Conservation (phyloP, 2,888 invertebrate genomes). For the Oxyscelio sp. region DNA sequence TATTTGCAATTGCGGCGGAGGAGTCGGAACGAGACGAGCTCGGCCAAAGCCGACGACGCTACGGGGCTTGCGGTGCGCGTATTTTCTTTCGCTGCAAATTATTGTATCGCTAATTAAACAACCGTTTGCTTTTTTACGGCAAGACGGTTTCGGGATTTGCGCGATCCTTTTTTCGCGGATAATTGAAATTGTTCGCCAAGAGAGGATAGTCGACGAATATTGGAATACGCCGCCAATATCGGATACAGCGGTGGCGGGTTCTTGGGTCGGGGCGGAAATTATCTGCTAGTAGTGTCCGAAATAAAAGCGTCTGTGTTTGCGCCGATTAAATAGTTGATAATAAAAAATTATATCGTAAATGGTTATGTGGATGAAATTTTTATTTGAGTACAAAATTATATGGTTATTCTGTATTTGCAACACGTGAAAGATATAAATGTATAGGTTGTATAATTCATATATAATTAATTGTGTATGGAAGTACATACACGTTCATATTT, state of each 20-base stretch:
- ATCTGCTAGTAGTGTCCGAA: no score
- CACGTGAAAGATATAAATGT: no score
- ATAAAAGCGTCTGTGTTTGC: no score
- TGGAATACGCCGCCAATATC: conserved; percentile 21
- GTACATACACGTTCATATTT: no score
- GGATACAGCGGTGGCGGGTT: not conserved
- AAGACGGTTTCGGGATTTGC: conserved; percentile 52
- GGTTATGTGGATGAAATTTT: no score
- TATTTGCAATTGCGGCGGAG: conserved; percentile 80
- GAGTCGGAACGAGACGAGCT: conserved; percentile 2
- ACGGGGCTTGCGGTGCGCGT: conserved; percentile 37
- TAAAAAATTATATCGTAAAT: no score
- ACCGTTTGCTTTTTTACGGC: conserved; percentile 45
- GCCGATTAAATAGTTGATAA: no score
- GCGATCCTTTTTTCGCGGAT: conserved; percentile 38
- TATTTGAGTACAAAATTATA: no score
- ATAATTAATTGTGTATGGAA: no score
- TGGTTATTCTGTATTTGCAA: no score
- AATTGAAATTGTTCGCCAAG: conserved; percentile 45
- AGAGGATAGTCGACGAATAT: conserved; percentile 13
- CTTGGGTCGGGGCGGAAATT: not conserved
- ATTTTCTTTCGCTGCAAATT: conserved; percentile 57
- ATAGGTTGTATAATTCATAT: no score
- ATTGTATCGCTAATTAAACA: conserved; percentile 67
- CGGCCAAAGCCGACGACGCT: conserved; percentile 52